Percentiles rank a stretch among this genome's conserved stretches.
These are phyloP conservation scores for Phengaris alcon DNA, from an alignment of 2,888 invertebrate genomes.

Conservation along the genomic window DNA sequence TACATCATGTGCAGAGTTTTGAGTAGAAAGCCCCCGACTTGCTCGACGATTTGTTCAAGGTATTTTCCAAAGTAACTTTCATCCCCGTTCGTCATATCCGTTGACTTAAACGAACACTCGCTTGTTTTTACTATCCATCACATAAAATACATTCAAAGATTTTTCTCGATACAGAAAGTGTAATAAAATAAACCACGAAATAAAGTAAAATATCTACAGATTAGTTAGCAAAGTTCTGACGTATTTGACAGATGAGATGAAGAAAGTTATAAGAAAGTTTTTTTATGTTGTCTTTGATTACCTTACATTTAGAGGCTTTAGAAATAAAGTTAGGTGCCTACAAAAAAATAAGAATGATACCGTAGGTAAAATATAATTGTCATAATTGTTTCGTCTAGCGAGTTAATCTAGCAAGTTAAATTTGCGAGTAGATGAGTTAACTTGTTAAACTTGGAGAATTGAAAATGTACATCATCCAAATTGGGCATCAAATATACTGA, in stretches of 20 bases:
- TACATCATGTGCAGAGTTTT: slow-evolving; percentile 49
- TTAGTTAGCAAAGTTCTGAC: slow-evolving; percentile 10
- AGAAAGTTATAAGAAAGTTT: background rate
- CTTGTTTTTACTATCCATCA: background rate
- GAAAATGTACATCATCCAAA: no score
- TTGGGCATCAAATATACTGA: no score
- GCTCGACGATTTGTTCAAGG: background rate
- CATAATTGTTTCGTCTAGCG: no score
- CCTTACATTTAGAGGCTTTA: background rate
- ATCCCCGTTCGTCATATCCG: background rate
- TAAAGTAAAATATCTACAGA: slow-evolving; percentile 1
- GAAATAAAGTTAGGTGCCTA: no score
- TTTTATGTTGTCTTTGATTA: background rate
- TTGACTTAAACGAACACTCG: background rate
- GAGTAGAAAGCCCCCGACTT: background rate
- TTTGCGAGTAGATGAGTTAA: no score
- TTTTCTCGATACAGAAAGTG: slow-evolving; percentile 33
- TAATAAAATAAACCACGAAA: slow-evolving; percentile 49
- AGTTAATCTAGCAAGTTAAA: no score
- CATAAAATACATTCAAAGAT: background rate
- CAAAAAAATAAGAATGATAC: no score
- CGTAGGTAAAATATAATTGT: no score
- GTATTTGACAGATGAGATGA: background rate
- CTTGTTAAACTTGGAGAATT: no score
- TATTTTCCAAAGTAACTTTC: background rate